These are phyloP conservation scores for Pitta sordida DNA, from an alignment of 2,113 vertebrate genomes.

Conservation along the genomic window DNA sequence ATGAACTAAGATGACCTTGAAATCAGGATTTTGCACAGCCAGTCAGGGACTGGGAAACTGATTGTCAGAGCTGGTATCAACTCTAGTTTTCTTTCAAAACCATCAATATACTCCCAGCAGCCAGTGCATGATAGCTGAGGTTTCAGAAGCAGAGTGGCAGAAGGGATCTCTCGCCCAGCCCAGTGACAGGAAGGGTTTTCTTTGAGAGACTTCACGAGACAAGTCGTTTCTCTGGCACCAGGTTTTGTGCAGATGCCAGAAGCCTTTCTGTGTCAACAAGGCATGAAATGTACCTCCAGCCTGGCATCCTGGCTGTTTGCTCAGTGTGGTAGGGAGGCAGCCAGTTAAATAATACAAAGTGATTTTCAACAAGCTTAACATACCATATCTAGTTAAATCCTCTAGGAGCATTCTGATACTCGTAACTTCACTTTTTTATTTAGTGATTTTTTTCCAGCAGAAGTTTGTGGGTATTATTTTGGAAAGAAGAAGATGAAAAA, in stretches of 20 bases:
- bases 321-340: background rate
- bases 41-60: background rate
- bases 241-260: background rate
- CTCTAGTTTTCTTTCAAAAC: background rate
- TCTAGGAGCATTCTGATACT: background rate
- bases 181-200: background rate
- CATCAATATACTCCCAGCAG: background rate
- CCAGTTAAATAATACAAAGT: background rate
- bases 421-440: background rate
- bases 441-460: background rate
- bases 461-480: background rate
- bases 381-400: background rate
- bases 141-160: background rate
- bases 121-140: background rate
- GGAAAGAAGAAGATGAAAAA: background rate
- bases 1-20: background rate
- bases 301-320: background rate
- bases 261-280: constrained; percentile 24
- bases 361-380: background rate
- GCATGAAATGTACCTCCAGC: background rate
- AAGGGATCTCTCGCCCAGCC: background rate
- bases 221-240: background rate
- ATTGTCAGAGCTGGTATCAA: background rate
- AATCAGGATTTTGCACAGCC: background rate
- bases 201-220: background rate